Conservation (phyloP, 2,113 vertebrate genomes). For the Paramisgurnus dabryanus region DNA sequence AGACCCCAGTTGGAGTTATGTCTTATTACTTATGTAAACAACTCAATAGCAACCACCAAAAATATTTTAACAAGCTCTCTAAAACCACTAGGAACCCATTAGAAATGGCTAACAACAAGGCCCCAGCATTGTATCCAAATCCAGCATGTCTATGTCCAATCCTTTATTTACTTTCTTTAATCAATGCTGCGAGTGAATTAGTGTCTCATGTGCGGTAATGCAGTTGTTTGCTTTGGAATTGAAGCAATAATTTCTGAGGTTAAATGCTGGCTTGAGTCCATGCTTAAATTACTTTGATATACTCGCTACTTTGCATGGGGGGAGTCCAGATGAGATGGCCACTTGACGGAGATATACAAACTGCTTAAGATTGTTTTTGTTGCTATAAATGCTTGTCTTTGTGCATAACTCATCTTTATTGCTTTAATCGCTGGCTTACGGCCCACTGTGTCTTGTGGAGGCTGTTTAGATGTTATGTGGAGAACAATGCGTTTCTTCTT, state of each 20-base stretch:
- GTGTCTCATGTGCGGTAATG: neutral
- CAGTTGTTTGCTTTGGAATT: constrained; percentile 20
- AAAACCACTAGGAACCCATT: no score
- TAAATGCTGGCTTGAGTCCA: constrained; percentile 20
- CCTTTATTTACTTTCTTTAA: neutral
- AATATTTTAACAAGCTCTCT: no score
- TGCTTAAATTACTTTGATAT: constrained; percentile 18
- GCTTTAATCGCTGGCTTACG: constrained; percentile 43
- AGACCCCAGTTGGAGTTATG: no score
- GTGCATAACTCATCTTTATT: constrained; percentile 41
- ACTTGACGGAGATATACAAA: constrained; percentile 15
- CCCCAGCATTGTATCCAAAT: no score
- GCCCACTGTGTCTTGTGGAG: constrained; percentile 60
- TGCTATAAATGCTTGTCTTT: constrained; percentile 49
- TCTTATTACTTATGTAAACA: no score
- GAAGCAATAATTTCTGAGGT: constrained; percentile 1
- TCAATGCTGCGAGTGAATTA: neutral
- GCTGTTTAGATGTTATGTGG: constrained; percentile 41
- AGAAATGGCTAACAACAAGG: no score
- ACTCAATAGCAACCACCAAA: no score
- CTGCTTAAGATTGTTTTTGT: constrained; percentile 43
- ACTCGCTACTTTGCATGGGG: constrained; percentile 7
- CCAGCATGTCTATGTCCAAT: neutral
- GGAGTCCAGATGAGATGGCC: constrained; percentile 1
- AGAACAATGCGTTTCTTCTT: constrained; percentile 50